Percentiles rank a stretch among this genome's conserved stretches.
These are phyloP conservation scores for Anabacerthia variegaticeps DNA, from an alignment of 2,797 vertebrate species.

Conservation along the genomic window DNA sequence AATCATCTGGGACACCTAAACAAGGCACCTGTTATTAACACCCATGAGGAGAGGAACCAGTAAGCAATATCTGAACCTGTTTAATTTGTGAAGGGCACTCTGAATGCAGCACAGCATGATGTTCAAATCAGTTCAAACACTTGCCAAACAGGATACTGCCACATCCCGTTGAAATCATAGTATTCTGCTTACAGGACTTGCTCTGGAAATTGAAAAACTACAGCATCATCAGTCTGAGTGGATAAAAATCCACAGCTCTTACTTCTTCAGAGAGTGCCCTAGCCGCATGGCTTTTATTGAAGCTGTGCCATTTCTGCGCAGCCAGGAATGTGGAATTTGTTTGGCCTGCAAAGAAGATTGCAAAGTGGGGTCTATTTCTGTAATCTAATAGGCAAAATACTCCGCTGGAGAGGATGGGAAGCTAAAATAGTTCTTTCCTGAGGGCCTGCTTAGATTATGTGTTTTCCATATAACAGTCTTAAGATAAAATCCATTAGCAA, in stretches of 20 bases:
- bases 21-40: neutral
- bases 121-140: neutral
- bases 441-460: neutral
- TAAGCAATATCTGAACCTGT: neutral
- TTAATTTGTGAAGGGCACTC: neutral
- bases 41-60: neutral
- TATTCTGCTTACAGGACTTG: neutral
- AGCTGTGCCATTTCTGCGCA: conserved; percentile 3
- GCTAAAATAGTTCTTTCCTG: neutral
- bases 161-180: neutral
- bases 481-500: neutral
- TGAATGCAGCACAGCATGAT: neutral
- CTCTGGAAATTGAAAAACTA: neutral
- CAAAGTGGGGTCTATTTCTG: conserved; percentile 20
- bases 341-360: conserved; percentile 21
- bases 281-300: neutral
- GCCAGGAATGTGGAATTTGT: conserved; percentile 16
- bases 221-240: neutral
- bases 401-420: neutral
- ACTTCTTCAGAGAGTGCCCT: neutral
- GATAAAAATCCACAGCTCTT: neutral
- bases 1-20: neutral
- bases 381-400: conserved; percentile 34
- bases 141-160: neutral
- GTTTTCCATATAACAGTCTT: conserved; percentile 16